Conservation (phyloP, 2,797 vertebrate species). For the Bradypodion ventrale region DNA sequence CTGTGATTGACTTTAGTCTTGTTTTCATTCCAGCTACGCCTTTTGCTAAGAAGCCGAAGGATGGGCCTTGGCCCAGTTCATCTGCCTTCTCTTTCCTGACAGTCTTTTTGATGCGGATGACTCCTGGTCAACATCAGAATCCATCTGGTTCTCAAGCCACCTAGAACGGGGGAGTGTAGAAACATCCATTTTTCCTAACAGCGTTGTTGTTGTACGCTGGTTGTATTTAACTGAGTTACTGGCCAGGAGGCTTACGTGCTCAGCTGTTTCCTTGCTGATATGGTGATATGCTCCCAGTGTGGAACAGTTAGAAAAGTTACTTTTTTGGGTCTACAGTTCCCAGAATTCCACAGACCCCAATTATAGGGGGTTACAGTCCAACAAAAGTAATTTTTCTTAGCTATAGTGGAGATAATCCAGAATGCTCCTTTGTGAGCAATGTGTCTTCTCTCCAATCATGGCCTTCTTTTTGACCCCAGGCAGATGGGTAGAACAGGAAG, state of each 20-base stretch:
- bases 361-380: too few relatives aligned
- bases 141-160: not conserved
- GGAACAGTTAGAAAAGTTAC: too few relatives aligned
- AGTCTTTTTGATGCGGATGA: too few relatives aligned
- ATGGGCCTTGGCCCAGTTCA: constrained; percentile 17
- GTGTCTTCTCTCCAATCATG: not conserved
- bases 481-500: not conserved
- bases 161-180: not conserved
- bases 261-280: not conserved
- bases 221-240: constrained; percentile 46
- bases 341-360: too few relatives aligned
- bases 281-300: not conserved
- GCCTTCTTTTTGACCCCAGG: constrained; percentile 44
- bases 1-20: not conserved
- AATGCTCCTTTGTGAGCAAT: not conserved
- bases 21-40: constrained; percentile 59
- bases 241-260: not conserved
- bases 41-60: constrained; percentile 69
- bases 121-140: not conserved
- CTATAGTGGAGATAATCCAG: not conserved
- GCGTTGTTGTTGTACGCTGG: not conserved
- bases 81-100: constrained; percentile 3
- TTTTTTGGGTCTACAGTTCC: too few relatives aligned
- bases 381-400: too few relatives aligned
- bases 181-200: not conserved